phyloP scores from a whole-genome alignment of 2,888 invertebrate genomes.

The Ferrisia virgata region DNA sequence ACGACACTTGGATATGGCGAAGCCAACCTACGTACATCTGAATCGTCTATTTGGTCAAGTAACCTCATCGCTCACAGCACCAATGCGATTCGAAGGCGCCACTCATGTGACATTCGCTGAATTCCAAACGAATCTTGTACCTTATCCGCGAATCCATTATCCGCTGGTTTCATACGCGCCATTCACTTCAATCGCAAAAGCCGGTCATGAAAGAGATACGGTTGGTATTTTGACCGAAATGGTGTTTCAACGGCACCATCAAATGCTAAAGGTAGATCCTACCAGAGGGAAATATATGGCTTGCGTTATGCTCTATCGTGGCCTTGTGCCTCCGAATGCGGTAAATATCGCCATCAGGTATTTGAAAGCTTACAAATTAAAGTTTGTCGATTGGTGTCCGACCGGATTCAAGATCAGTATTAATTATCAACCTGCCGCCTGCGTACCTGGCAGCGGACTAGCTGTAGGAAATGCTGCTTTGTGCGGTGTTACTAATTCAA shows the following conservation, averaged over 20 bases:
- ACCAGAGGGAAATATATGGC: slow-evolving; percentile 81
- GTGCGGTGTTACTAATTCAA: slow-evolving; percentile 75
- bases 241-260: slow-evolving; percentile 44
- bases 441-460: slow-evolving; percentile 55
- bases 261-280: slow-evolving; percentile 48
- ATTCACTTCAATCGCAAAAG: slow-evolving; percentile 46
- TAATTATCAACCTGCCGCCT: slow-evolving; percentile 62
- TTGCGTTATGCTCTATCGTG: slow-evolving; percentile 79
- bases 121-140: slow-evolving; percentile 50
- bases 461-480: slow-evolving; percentile 54
- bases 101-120: slow-evolving; percentile 50
- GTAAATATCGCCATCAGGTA: slow-evolving; percentile 79
- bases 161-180: slow-evolving; percentile 49
- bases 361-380: slow-evolving; percentile 70
- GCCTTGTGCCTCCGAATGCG: slow-evolving; percentile 86
- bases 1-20: slow-evolving; percentile 57
- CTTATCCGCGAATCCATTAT: slow-evolving; percentile 48
- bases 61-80: slow-evolving; percentile 50
- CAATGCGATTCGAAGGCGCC: slow-evolving; percentile 49
- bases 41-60: slow-evolving; percentile 58
- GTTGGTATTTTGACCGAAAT: slow-evolving; percentile 47
- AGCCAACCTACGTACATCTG: slow-evolving; percentile 60
- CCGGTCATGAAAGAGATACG: slow-evolving; percentile 47
- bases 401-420: slow-evolving; percentile 60
- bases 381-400: slow-evolving; percentile 94